phyloP scores from a whole-genome alignment of 2,113 vertebrate genomes.

The Hymenochirus boettgeri region DNA sequence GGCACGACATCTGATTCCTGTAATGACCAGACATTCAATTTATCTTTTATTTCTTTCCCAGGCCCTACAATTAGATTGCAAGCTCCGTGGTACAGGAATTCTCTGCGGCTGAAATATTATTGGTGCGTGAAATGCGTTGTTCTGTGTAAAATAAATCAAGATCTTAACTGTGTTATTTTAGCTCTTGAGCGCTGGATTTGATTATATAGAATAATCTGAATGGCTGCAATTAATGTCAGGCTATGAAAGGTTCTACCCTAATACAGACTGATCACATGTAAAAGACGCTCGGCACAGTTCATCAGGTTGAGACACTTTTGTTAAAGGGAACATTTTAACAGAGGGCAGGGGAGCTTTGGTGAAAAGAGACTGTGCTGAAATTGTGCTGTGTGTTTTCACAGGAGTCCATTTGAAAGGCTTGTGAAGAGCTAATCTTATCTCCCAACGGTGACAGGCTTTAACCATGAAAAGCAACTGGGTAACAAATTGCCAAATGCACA shows the following conservation, averaged over 20 bases:
- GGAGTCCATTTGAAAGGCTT: slow-evolving; percentile 10
- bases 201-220: background rate
- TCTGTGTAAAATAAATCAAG: background rate
- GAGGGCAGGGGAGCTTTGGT: background rate
- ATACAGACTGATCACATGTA: slow-evolving; percentile 3
- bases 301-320: background rate
- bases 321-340: slow-evolving; percentile 7
- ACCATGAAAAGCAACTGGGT: slow-evolving; percentile 18
- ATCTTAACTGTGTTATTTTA: background rate
- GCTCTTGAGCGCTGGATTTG: background rate
- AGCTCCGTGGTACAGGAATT: background rate
- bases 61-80: too few relatives aligned
- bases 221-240: too few relatives aligned
- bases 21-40: background rate
- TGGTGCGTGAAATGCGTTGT: background rate
- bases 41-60: too few relatives aligned
- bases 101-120: background rate
- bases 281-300: background rate
- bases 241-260: background rate
- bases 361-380: background rate
- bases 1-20: too few relatives aligned
- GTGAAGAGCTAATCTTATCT: slow-evolving; percentile 19
- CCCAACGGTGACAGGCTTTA: slow-evolving; percentile 3
- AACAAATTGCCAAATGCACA: slow-evolving; percentile 18
- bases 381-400: slow-evolving; percentile 13